Percentiles rank a stretch among this genome's conserved stretches.
Conservation (phyloP, 2,888 invertebrate genomes). For the Tenthredo distinguenda region DNA sequence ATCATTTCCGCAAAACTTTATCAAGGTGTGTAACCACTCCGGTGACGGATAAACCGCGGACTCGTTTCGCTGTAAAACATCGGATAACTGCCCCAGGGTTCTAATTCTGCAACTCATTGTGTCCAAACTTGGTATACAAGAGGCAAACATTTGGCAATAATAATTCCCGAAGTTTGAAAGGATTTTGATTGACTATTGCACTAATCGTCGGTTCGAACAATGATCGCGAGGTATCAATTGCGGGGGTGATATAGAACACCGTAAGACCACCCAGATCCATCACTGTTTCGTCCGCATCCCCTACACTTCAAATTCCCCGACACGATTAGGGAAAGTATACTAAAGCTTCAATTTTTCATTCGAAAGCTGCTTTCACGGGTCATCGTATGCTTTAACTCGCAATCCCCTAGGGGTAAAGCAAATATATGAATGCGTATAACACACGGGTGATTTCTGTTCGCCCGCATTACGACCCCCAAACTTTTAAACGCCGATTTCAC, state of each 20-base stretch:
- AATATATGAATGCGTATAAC: neutral
- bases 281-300: neutral
- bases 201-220: neutral
- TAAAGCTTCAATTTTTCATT: conserved; percentile 31
- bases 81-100: neutral
- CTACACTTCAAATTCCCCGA: neutral
- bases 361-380: conserved; percentile 35
- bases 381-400: conserved; percentile 37
- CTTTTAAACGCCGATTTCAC: neutral
- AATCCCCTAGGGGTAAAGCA: neutral
- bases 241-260: neutral
- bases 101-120: neutral
- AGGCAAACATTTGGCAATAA: neutral
- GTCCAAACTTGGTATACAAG: neutral
- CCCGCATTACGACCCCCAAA: neutral
- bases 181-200: neutral
- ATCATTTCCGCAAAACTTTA: neutral
- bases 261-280: neutral
- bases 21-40: neutral
- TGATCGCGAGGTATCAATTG: neutral
- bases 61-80: neutral
- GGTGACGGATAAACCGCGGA: neutral
- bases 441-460: conserved; percentile 6
- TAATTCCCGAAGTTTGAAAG: neutral
- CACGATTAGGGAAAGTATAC: conserved; percentile 27